Evolutionary conservation across 2,888 invertebrate genomes (phyloP).

Genomic region (Ceramica pisi): DNA sequence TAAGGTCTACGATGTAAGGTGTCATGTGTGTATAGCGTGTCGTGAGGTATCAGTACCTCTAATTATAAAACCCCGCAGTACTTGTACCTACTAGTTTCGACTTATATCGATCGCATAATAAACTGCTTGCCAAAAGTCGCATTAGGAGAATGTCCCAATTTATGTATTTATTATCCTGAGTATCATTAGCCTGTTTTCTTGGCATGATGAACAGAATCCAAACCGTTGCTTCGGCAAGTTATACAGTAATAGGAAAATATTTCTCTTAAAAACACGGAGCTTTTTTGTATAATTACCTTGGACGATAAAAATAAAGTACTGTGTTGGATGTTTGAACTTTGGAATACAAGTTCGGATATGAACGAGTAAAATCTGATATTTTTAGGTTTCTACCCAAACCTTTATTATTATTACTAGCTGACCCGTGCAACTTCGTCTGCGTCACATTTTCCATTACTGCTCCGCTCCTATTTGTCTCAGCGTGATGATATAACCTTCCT

Average conservation of each 20-base stretch:
- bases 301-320: neutral
- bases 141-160: slow-evolving; percentile 10
- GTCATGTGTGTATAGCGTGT: too few relatives aligned
- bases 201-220: slow-evolving; percentile 10
- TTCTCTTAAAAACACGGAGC: neutral
- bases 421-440: too few relatives aligned
- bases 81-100: neutral
- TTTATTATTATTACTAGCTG: too few relatives aligned
- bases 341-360: neutral
- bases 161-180: slow-evolving; percentile 17
- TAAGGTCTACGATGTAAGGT: too few relatives aligned
- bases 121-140: slow-evolving; percentile 18
- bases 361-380: neutral
- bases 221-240: slow-evolving; percentile 20
- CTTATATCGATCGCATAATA: neutral
- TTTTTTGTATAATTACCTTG: neutral
- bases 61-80: slow-evolving; percentile 9
- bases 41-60: neutral
- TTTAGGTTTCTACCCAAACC: neutral
- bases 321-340: neutral
- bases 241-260: neutral
- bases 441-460: too few relatives aligned
- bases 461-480: too few relatives aligned
- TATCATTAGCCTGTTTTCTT: slow-evolving; percentile 35
- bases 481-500: too few relatives aligned